Evolutionary conservation across 2,797 vertebrate species (phyloP), one percentile per base, ranked within the genome.

Genomic region (Mus minutoides): DNA sequence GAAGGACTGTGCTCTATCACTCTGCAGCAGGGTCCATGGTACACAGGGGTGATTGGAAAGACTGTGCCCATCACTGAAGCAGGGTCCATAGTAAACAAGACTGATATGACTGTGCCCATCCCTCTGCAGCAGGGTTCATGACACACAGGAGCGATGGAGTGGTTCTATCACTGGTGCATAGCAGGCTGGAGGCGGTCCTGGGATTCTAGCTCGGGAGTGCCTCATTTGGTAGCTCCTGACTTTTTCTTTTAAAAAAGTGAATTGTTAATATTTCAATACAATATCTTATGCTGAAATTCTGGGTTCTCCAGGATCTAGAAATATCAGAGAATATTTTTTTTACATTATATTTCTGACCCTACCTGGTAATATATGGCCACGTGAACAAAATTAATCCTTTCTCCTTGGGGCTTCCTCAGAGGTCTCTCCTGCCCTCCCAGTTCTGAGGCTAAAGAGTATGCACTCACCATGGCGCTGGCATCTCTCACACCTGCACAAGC

Each of bases 241-340:
- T 3, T 73, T 64, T 60, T 60, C 58, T 60, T 79, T 67, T 64
- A 79, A 78, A 84, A 31, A 52, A 96, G 73, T 24, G 11, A 96
- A 67, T 54, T 31, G 7, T 12, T 16, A 52, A 21, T 31, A 73
- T 90, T 82, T 91, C 64, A 80, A 76, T 49, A 46, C 2, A 49
- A 58, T 49, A 88, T 71, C 71, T 92, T 80, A 71, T 71, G 43
- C 58, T 93, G 37, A 94, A 95, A 52, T 87, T 87, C 26, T 91
- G 78, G 14, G 80, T 90, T 76, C 60, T 88, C 84, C 60, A 92
- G 34, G 17, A 56, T 82, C 24, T 67, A 43, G 21, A 76, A 87
- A 86, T 67, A 49, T 43, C 86, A 76, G 60, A 73, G 90, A 54
- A 40, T 64, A 31, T 49, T 24, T 54, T 54, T n/a, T 31, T 19